These are phyloP conservation scores for Lutjanus campechanus DNA, from an alignment of 2,797 vertebrate genomes.

Conservation along the genomic window DNA sequence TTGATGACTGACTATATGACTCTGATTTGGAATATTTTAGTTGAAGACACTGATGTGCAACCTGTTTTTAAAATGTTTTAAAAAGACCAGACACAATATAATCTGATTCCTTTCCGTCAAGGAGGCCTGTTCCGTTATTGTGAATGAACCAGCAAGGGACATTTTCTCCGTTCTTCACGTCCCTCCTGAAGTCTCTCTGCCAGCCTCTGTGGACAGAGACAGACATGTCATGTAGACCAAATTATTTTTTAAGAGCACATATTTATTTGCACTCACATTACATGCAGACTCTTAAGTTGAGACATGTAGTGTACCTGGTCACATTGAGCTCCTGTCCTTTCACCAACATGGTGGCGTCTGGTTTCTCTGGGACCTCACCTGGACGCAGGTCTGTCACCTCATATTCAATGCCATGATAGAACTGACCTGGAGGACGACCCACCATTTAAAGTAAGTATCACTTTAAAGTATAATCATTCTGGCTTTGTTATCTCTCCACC, in stretches of 20 bases:
- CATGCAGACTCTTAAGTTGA: not conserved
- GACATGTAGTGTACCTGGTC: constrained; percentile 86
- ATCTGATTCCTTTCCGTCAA: constrained; percentile 88
- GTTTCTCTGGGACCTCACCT: constrained; percentile 88
- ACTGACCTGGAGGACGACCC: constrained; percentile 85
- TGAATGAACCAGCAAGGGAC: constrained; percentile 95
- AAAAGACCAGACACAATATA: constrained; percentile 87
- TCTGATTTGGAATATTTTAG: constrained; percentile 6
- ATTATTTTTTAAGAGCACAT: not conserved
- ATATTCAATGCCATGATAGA: constrained; percentile 90
- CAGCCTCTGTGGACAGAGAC: constrained; percentile 86
- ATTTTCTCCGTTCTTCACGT: constrained; percentile 79
- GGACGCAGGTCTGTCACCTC: constrained; percentile 87
- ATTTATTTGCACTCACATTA: not conserved
- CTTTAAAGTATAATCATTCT: not conserved
- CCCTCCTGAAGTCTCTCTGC: constrained; percentile 90
- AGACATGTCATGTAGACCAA: constrained; percentile 7
- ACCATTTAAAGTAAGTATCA: not conserved
- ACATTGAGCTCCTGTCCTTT: constrained; percentile 90
- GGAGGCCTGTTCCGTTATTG: constrained; percentile 90
- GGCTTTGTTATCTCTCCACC: not conserved
- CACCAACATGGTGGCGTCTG: constrained; percentile 92
- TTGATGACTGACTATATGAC: too few relatives aligned
- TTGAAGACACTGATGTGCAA: not conserved
- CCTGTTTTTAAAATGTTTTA: constrained; percentile 44